Percentiles rank a stretch among this genome's conserved stretches.
These are phyloP conservation scores for Phasia obesa DNA, from an alignment of 2,888 invertebrate genomes.

Conservation along the genomic window DNA sequence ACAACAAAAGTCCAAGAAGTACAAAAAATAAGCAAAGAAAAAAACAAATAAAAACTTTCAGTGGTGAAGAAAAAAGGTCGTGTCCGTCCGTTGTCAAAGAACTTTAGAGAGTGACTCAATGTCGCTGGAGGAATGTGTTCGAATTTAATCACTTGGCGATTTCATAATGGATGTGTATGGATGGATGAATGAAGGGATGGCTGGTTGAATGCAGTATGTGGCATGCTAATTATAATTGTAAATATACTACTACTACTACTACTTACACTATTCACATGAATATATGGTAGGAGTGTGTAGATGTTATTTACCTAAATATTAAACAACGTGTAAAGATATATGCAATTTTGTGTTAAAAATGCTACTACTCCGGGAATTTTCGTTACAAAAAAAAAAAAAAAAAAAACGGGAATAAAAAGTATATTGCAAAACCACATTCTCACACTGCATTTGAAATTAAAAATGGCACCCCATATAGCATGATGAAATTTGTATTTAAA, in stretches of 20 bases:
- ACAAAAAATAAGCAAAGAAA: not conserved
- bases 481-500: conserved; percentile 60
- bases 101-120: conserved; percentile 41
- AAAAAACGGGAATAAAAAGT: no score
- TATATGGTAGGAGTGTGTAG: not conserved
- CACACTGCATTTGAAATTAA: conserved; percentile 65
- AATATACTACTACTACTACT: not conserved
- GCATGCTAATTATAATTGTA: conserved; percentile 51
- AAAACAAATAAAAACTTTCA: conserved; percentile 20
- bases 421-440: conserved; percentile 54
- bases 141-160: conserved; percentile 62
- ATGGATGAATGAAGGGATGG: not conserved
- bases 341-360: conserved; percentile 45
- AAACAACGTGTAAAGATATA: conserved; percentile 21
- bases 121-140: conserved; percentile 57
- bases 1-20: conserved; percentile 34
- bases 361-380: conserved; percentile 31
- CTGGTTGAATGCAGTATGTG: conserved; percentile 46
- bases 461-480: conserved; percentile 69
- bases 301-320: conserved; percentile 52
- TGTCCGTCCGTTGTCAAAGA: conserved; percentile 53
- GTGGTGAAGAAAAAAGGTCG: conserved; percentile 40
- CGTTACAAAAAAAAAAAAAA: conserved; percentile 8
- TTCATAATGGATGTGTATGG: conserved; percentile 52
- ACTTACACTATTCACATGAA: not conserved